Evolutionary conservation across 2,797 vertebrate species (phyloP).

Genomic region (Atherinosoma microstoma): DNA sequence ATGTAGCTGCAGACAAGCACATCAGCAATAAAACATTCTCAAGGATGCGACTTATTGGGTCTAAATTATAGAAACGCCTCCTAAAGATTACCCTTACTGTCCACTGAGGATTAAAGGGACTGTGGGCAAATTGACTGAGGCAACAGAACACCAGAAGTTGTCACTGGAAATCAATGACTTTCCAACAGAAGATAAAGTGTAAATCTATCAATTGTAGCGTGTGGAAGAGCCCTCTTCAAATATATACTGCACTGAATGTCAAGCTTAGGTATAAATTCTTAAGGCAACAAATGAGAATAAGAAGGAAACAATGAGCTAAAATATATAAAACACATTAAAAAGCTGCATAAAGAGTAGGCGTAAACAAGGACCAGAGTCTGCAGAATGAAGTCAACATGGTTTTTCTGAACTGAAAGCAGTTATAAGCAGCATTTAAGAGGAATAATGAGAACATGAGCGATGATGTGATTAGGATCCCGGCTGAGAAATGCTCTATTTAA

Average conservation of each 20-base stretch:
- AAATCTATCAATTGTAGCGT: slow-evolving; percentile 5
- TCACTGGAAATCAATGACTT: slow-evolving; percentile 19
- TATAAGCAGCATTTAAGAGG: background rate
- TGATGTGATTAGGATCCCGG: background rate
- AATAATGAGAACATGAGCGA: background rate
- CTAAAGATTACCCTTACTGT: background rate
- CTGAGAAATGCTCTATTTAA: background rate
- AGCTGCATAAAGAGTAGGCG: background rate
- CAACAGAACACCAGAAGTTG: slow-evolving; percentile 7
- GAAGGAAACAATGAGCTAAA: background rate
- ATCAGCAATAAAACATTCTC: slow-evolving; percentile 3
- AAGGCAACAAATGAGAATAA: background rate
- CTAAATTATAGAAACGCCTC: slow-evolving; percentile 11
- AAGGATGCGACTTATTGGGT: slow-evolving; percentile 5
- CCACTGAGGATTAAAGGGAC: slow-evolving; percentile 8
- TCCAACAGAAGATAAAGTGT: slow-evolving; percentile 7
- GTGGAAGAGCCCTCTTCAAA: slow-evolving; percentile 1
- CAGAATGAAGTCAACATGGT: too few species aligned
- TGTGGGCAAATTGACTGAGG: slow-evolving; percentile 2
- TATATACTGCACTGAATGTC: background rate
- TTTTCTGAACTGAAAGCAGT: background rate
- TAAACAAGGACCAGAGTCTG: background rate
- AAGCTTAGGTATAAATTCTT: background rate
- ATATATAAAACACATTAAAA: background rate
- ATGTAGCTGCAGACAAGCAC: slow-evolving; percentile 7